These are phyloP conservation scores for Laodelphax striatellus DNA, from an alignment of 1,140 invertebrate species.

Conservation along the genomic window DNA sequence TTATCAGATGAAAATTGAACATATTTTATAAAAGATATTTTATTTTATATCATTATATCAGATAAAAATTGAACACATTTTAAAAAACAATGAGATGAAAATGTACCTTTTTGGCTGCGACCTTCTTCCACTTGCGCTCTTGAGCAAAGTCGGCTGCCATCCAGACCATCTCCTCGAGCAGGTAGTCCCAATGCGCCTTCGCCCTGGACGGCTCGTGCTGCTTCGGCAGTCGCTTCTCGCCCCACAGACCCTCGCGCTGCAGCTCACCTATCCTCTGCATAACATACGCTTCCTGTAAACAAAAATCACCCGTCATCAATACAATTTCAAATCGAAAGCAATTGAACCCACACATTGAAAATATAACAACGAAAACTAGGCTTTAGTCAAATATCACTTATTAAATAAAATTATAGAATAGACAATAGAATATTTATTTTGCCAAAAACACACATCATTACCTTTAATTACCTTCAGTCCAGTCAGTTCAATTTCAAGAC, in stretches of 20 bases:
- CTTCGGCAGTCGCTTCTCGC: conserved; percentile 82
- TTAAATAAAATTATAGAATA: too few relatives aligned
- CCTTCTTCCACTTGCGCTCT: conserved; percentile 96
- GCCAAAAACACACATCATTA: too few relatives aligned
- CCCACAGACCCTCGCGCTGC: conserved; percentile 86
- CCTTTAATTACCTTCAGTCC: too few relatives aligned
- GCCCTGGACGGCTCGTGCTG: conserved; percentile 76
- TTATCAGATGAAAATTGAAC: too few relatives aligned
- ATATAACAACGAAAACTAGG: too few relatives aligned
- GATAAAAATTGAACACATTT: background rate
- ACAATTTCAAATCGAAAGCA: too few relatives aligned
- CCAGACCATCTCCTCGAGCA: conserved; percentile 98
- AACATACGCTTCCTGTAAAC: conserved; percentile 69
- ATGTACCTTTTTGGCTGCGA: conserved; percentile 76
- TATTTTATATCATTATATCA: too few relatives aligned
- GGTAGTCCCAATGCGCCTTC: conserved; percentile 98
- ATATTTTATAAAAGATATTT: too few relatives aligned
- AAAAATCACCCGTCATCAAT: conserved; percentile 7
- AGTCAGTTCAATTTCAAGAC: too few relatives aligned
- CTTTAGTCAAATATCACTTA: too few relatives aligned
- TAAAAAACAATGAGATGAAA: background rate
- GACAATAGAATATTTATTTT: too few relatives aligned
- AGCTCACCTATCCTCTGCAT: conserved; percentile 81
- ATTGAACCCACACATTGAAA: too few relatives aligned
- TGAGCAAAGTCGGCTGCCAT: conserved; percentile 93